Evolutionary conservation across 2,888 invertebrate species (phyloP).

Genomic region (Phymatocera aterrima): DNA sequence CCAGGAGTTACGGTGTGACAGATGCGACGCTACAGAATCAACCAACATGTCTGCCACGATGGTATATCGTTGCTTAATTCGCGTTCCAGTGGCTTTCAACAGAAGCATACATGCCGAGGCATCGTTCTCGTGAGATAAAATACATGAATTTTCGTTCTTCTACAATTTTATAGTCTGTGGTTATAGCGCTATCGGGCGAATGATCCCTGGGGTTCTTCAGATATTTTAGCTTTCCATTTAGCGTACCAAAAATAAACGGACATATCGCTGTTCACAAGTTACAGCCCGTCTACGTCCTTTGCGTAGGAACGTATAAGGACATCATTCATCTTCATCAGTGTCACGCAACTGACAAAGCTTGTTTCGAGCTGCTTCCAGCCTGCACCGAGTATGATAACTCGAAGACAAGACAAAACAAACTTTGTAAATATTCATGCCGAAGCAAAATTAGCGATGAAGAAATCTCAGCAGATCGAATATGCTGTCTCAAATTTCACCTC

Average conservation of each 20-base stretch:
- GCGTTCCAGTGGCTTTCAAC: background rate
- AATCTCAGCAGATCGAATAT: background rate
- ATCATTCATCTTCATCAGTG: slow-evolving; percentile 21
- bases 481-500: background rate
- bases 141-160: no score
- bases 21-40: background rate
- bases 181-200: no score
- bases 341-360: slow-evolving; percentile 18
- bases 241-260: slow-evolving; percentile 1
- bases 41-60: background rate
- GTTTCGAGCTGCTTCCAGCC: background rate
- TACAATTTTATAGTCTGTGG: no score
- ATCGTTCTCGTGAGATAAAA: background rate
- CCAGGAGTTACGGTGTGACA: background rate
- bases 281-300: background rate
- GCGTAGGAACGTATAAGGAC: background rate
- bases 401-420: background rate
- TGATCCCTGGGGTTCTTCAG: background rate
- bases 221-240: background rate
- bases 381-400: background rate
- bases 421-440: background rate
- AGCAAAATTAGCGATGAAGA: background rate
- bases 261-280: slow-evolving; percentile 17
- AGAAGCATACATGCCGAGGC: background rate
- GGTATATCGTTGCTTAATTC: background rate